A percentile compares a stretch with the other conserved stretches of the same genome.
Conservation (phyloP, 1,140 invertebrate species). For the Lithobius niger region DNA sequence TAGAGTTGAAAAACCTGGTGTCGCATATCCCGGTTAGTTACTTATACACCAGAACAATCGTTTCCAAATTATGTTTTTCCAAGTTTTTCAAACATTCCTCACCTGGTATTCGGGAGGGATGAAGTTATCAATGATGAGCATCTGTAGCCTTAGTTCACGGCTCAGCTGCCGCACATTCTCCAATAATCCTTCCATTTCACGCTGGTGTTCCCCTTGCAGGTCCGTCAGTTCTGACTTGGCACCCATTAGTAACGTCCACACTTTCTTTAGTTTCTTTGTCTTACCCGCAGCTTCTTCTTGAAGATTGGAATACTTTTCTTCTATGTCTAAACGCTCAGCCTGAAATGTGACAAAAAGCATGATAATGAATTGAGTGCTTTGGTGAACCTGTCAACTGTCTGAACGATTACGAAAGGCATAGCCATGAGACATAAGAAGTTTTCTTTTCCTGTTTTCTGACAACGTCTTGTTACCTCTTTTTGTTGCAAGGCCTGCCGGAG, state of each 20-base stretch:
- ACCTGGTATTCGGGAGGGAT: constrained; percentile 83
- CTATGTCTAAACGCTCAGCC: constrained; percentile 84
- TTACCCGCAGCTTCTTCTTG: constrained; percentile 88
- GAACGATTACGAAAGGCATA: too few species aligned
- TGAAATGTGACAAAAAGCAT: constrained; percentile 32
- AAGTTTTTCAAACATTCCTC: too few species aligned
- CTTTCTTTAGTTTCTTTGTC: constrained; percentile 83
- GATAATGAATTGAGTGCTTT: too few species aligned
- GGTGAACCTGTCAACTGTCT: too few species aligned
- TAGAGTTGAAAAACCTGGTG: too few species aligned
- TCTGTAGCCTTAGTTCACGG: constrained; percentile 80
- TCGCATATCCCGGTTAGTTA: too few species aligned
- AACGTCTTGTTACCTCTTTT: constrained; percentile 63
- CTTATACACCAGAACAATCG: too few species aligned
- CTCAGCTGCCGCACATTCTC: constrained; percentile 81
- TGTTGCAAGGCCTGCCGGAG: constrained; percentile 65
- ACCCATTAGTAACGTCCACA: constrained; percentile 62
- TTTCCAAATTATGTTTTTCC: too few species aligned
- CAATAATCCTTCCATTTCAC: constrained; percentile 88
- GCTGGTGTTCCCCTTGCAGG: constrained; percentile 82
- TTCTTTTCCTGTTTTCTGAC: too few species aligned
- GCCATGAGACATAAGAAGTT: too few species aligned
- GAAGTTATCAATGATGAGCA: constrained; percentile 65
- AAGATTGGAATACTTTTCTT: constrained; percentile 85
- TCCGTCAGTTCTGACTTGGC: constrained; percentile 77